Evolutionary conservation across 2,113 vertebrate species (phyloP).

Genomic region (Aspiorhynchus laticeps): DNA sequence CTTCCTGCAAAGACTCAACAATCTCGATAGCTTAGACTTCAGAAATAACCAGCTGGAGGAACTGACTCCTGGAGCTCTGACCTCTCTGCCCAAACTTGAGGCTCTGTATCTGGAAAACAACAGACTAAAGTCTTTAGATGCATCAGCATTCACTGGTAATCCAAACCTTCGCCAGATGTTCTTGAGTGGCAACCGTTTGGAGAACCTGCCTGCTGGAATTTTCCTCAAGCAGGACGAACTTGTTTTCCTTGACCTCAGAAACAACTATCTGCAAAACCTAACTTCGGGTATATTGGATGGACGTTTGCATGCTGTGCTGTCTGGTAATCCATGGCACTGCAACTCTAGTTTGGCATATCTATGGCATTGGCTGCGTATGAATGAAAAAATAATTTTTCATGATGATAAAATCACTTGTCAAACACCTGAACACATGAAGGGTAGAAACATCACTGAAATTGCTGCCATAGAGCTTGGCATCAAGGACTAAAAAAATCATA

Average conservation of each 20-base stretch:
- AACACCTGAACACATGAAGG: conserved; percentile 14
- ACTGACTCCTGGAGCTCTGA: not conserved
- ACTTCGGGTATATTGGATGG: conserved; percentile 2
- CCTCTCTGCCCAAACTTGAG: not conserved
- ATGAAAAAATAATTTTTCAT: not conserved
- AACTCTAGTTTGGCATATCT: not conserved
- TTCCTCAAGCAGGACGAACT: not conserved
- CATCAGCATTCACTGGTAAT: not conserved
- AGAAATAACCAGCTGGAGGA: conserved; percentile 15
- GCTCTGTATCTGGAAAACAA: conserved; percentile 17
- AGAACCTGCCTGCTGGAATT: not conserved
- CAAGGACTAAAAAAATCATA: not conserved
- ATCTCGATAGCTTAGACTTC: conserved; percentile 1
- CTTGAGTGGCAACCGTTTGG: not conserved
- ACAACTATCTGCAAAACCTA: not conserved
- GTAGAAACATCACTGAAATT: conserved; percentile 19
- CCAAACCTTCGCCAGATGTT: conserved; percentile 3
- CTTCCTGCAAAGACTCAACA: not conserved
- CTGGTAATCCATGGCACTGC: conserved; percentile 28
- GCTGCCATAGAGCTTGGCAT: not conserved
- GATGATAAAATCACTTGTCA: not conserved
- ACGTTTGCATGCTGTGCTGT: not conserved
- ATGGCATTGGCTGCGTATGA: not conserved
- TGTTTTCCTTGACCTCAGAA: conserved; percentile 10
- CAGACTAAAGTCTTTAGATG: not conserved